Evolutionary conservation across 2,888 invertebrate species (phyloP).

Genomic region (Eupithecia abbreviata): DNA sequence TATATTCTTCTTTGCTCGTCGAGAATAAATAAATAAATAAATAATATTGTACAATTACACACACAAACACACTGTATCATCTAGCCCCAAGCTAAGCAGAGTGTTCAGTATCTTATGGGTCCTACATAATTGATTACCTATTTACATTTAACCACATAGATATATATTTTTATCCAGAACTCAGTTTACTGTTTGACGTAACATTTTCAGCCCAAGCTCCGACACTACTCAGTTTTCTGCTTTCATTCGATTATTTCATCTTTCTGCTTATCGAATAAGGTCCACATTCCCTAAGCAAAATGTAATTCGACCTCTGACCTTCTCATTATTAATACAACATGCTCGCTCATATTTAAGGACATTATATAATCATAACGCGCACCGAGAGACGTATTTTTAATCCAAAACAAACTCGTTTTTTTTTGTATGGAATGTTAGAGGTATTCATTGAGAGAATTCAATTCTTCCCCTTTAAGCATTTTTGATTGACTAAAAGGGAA

Average conservation of each 20-base stretch:
- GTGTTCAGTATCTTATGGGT: too few relatives aligned
- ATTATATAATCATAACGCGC: constrained; percentile 66
- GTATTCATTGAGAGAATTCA: constrained; percentile 7
- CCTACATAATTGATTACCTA: too few relatives aligned
- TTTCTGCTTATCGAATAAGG: neutral
- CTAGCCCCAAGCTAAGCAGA: too few relatives aligned
- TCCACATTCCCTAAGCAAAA: constrained; percentile 22
- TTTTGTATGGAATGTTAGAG: constrained; percentile 34
- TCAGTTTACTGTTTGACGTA: neutral
- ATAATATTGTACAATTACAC: too few relatives aligned
- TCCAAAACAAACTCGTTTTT: constrained; percentile 38
- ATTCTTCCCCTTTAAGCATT: too few relatives aligned
- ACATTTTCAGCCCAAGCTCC: neutral
- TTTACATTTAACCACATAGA: too few relatives aligned
- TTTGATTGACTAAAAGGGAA: neutral
- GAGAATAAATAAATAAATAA: too few relatives aligned
- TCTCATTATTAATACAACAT: constrained; percentile 63
- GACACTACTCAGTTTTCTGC: neutral
- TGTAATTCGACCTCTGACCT: constrained; percentile 49
- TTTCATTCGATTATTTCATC: constrained; percentile 1
- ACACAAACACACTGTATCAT: too few relatives aligned
- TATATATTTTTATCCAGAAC: neutral
- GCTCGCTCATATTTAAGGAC: constrained; percentile 55
- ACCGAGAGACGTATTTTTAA: constrained; percentile 45
- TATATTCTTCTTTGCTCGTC: neutral